Base-by-base conservation (phyloP, 2,797 vertebrate species). In the Sylvilagus floridanus region DNA sequence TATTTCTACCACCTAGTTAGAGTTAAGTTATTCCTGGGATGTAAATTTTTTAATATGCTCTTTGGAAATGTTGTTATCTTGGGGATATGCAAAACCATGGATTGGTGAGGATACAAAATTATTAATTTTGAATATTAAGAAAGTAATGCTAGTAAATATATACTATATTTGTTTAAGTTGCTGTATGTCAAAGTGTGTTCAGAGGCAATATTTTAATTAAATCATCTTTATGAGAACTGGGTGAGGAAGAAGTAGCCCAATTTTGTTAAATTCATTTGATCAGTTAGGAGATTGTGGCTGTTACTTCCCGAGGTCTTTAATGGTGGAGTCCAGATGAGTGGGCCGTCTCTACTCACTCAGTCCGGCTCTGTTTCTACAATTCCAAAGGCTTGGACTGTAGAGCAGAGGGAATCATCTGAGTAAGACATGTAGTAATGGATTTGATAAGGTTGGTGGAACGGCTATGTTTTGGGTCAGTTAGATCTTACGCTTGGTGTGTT, bases 121-220 rank as follows among this genome's bases (percentile, higher is more conserved):
- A 85, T 42, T 13, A 19, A 72, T 68, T 88, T 88, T 91, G 4
- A 42, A 79, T 35, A 26, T 88, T 66, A 84, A 63, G 24, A 71
- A 87, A 69, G 21, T 16, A 85, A 75, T 75, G 21, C 14, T 86
- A 57, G 73, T 14, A 84, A 92, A 88, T 78, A 72, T 32, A 84
- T 30, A 7, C 6, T 69, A 65, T 4, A 32, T 95, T 91, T 87
- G 12, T 84, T 10, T 79, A 79, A 72, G 7, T 10, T 50, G 28
- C 19, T 54, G 2, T 72, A 0, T 32, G 4, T 47, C 9, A 62
- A 71, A 47, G 13, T 71, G 30, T 71, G 10, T 62, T 88, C 86
- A 63, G 35, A 90, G 37, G 16, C 6, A 66, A 60, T 24, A 60
- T 82, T 90, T 92, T 76, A 81, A 52, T 82, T 73, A 89, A 81